Evolutionary conservation across 2,113 vertebrate species (phyloP), one percentile per base, ranked within the genome.

Genomic region (Lagopus muta): DNA sequence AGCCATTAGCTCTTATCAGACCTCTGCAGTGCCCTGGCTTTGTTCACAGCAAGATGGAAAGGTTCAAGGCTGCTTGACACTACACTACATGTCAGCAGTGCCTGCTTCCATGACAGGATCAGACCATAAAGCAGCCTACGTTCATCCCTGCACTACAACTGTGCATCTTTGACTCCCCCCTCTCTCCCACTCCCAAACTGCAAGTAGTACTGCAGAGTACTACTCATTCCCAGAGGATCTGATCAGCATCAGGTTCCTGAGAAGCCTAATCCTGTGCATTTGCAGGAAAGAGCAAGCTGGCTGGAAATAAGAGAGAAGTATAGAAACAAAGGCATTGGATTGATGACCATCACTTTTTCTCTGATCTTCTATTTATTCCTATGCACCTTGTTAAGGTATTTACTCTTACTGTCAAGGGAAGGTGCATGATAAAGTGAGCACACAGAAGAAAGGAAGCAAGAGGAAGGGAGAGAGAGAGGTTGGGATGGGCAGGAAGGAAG

Each of bases 351-450:
- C 70, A 67, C 52, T 88, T 74, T 28, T 6, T 62, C 22, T 45
- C 0, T 0, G 27, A 57, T 32, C 54, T 66, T 86, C 50, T 1
- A 0, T n/a, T 85, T 21, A 34, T 3, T 70, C 28, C 20, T 34
- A 86, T 45, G 12, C n/a, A 40, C 36, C 18, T 85, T 38, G 70
- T 27, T 75, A 62, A 65, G 4, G 15, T 21, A 61, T 42, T 91
- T 55, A 24, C 18, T 75, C 89, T 62, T 54, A 86, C 62, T 73
- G 61, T 60, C n/a, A 9, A 45, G 42, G 28, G 6, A 42, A 80
- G 47, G 42, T 83, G 55, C 50, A 5, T 9, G 18, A 86, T 25
- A 75, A 82, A 84, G 61, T 3, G 2, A 88, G 48, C 21, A 85
- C 3, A 2, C 20, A 4, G 34, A 54, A 2, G 12, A 79, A 5